phyloP scores from a whole-genome alignment of 2,888 invertebrate species.

The Myopa testacea region DNA sequence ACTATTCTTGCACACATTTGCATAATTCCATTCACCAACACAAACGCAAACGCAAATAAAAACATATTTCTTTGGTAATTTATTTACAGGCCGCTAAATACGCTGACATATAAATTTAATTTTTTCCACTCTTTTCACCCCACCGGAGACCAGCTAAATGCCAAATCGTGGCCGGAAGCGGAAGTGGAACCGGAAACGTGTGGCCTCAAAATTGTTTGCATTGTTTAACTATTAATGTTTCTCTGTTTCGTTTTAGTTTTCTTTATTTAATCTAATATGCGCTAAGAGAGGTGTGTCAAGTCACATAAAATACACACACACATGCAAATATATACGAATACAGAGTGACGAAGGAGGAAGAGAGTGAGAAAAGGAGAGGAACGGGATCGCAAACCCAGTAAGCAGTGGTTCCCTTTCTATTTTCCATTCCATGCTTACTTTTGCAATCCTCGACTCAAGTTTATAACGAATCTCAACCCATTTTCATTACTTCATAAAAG shows the following conservation, averaged over 20 bases:
- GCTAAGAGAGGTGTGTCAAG: neutral
- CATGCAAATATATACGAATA: neutral
- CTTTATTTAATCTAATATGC: neutral
- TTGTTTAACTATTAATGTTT: slow-evolving; percentile 1
- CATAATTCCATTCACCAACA: slow-evolving; percentile 33
- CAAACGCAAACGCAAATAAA: neutral
- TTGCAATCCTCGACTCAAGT: no score
- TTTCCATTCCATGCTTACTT: no score
- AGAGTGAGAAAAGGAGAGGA: no score
- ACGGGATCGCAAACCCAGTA: neutral
- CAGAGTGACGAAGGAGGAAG: neutral
- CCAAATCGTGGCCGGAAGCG: slow-evolving; percentile 17
- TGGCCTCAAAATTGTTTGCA: slow-evolving; percentile 7
- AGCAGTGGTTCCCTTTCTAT: neutral
- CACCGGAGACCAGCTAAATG: neutral
- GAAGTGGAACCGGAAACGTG: slow-evolving; percentile 32
- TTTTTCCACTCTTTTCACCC: neutral
- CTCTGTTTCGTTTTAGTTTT: neutral
- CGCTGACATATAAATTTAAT: neutral
- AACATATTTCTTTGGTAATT: neutral
- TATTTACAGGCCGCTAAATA: neutral
- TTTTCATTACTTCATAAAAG: no score
- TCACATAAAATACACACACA: no score
- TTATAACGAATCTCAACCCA: no score
- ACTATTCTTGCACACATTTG: slow-evolving; percentile 30